Base-by-base conservation (phyloP, 92 coral and sea anemone genomes). In the Phenganax marumi region DNA sequence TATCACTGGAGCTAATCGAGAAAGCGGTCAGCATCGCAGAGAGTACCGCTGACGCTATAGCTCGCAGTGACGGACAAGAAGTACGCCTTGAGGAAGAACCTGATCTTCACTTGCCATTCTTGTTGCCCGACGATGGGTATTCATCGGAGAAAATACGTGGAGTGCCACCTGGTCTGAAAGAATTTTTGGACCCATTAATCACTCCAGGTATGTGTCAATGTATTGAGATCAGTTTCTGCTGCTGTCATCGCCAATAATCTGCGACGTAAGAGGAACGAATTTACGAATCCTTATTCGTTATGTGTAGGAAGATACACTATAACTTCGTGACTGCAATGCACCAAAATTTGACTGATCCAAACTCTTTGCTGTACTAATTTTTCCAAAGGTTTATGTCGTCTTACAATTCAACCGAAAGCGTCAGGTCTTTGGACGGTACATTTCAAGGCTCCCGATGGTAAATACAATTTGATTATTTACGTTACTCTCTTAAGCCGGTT, bases 401-500 rank as follows among this genome's bases (percentile, higher is more conserved):
- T 95, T 64, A 90, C 93, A 11, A 86, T 95, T 10, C 98, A 95
- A 82, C 89, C 98, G 1, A 81, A 76, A 71, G 84, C 97, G 9
- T 85, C 96, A 14, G 98, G 98, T 14, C 81, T 92, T 75, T 95
- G 99, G 99, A 96, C 96, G 2, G 97, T 92, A 5, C 93, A 96
- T 63, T 78, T 78, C 73, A 78, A 78, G 61, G 16, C 52, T 14
- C 23, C 52, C 10, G 56, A 3, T 17, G 83, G 73, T 78, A 19
- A 43, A 52, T 8, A 54, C 19, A 7, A 56, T 7, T 56, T 56
- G 7, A 23, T 13, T 0, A 19, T 14, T 18, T 62, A 65, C 25
- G n/a, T 17, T 33, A 12, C 50, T 25, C 26, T 21, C 48, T 8
- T 46, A 10, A 71, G 25, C 3, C 77, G 50, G 18, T 46, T 19